Evolutionary conservation across 1,140 invertebrate species (phyloP).

Genomic region (Rhizoglyphus robini): DNA sequence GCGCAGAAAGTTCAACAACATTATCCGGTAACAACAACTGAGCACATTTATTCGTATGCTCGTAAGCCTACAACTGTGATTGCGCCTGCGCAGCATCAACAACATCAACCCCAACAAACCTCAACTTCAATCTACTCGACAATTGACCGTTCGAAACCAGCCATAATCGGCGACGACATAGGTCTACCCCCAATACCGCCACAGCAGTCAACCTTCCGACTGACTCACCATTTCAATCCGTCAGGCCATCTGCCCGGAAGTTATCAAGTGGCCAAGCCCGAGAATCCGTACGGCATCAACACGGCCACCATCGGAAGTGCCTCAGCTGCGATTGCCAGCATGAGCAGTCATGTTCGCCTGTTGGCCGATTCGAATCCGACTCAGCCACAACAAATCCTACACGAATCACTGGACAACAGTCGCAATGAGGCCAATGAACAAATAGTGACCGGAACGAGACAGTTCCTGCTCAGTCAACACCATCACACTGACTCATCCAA

Average conservation of each 20-base stretch:
- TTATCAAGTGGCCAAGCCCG: neutral
- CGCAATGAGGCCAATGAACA: neutral
- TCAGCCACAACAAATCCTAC: neutral
- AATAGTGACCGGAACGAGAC: neutral
- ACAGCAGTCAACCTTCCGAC: neutral
- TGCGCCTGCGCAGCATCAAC: neutral
- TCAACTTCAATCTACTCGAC: neutral
- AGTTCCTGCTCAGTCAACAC: neutral
- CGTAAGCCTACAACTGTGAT: neutral
- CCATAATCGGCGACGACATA: neutral
- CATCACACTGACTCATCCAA: neutral
- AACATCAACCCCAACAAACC: neutral
- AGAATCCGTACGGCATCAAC: constrained; percentile 5
- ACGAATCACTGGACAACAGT: neutral
- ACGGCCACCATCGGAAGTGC: neutral
- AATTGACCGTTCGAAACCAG: neutral
- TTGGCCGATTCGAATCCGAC: neutral
- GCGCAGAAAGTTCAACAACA: neutral
- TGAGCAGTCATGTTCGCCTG: neutral
- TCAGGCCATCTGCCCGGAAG: neutral
- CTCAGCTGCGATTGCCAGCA: neutral
- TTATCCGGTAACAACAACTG: neutral
- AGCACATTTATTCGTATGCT: constrained; percentile 13
- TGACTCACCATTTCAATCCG: neutral
- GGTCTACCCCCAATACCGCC: neutral